These are phyloP conservation scores for Tragelaphus scriptus DNA, from an alignment of 2,113 vertebrate species.

Conservation along the genomic window DNA sequence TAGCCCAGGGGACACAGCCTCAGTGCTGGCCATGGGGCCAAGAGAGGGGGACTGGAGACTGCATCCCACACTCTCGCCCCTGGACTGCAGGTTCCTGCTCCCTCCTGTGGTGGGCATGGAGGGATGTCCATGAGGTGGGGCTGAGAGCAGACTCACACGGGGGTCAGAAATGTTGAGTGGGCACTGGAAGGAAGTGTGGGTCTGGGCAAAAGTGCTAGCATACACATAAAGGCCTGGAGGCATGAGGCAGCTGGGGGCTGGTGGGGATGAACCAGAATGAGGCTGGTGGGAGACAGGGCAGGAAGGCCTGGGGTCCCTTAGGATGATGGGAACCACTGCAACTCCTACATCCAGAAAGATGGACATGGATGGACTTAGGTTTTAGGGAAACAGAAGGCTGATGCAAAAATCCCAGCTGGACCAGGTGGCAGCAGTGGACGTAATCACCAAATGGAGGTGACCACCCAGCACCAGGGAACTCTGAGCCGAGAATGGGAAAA, in stretches of 20 bases:
- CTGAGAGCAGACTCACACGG: accelerated
- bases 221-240: background rate
- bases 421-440: background rate
- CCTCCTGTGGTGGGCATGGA: background rate
- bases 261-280: too few relatives aligned
- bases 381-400: background rate
- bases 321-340: background rate
- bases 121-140: accelerated
- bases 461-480: background rate
- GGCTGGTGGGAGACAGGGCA: background rate
- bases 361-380: background rate
- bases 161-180: accelerated
- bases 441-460: background rate
- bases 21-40: background rate
- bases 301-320: background rate
- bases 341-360: background rate
- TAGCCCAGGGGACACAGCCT: background rate
- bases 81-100: background rate
- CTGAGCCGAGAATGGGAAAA: background rate
- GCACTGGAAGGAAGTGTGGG: background rate
- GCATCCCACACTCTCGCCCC: background rate
- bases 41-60: background rate
- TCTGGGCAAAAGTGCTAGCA: background rate
- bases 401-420: background rate
- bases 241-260: background rate